phyloP scores from a whole-genome alignment of 92 coral and sea anemone species.

The Pocillopora grandis region DNA sequence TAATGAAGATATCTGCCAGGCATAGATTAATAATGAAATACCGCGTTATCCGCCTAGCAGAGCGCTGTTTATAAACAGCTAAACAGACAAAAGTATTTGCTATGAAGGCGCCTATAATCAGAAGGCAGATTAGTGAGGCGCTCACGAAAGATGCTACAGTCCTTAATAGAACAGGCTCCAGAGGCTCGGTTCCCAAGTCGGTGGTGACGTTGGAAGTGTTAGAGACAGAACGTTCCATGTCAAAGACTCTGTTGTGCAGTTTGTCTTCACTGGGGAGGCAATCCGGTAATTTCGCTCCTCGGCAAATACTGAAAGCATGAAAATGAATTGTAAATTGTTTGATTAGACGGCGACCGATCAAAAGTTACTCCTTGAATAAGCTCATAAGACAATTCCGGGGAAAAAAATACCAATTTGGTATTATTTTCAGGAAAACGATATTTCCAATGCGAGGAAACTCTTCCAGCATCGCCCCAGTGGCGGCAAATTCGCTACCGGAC shows the following conservation, averaged over 20 bases:
- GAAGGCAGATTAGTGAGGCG: conserved; percentile 64
- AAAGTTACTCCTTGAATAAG: background rate
- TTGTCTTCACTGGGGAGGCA: background rate
- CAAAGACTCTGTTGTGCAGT: background rate
- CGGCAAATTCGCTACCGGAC: too few relatives aligned
- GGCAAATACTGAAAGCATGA: background rate
- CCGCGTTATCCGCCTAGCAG: conserved; percentile 66
- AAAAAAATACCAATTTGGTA: too few relatives aligned
- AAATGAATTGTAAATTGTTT: too few relatives aligned
- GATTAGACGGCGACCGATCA: background rate
- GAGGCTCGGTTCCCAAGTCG: background rate
- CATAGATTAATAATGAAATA: conserved; percentile 89
- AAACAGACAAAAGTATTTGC: conserved; percentile 80
- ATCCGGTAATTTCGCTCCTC: too few relatives aligned
- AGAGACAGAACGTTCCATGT: background rate
- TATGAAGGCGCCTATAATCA: conserved; percentile 59
- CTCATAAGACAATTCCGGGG: too few relatives aligned
- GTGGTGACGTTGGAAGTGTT: conserved; percentile 8
- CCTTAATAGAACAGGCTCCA: conserved; percentile 10
- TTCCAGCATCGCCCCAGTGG: too few relatives aligned
- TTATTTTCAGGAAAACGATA: too few relatives aligned
- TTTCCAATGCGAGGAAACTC: too few relatives aligned
- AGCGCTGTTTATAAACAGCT: conserved; percentile 72
- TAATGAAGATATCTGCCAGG: conserved; percentile 75
- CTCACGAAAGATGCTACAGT: conserved; percentile 57